Evolutionary conservation across 2,797 vertebrate species (phyloP), one percentile per base, ranked within the genome.

Genomic region (Microctenopoma lineatum): DNA sequence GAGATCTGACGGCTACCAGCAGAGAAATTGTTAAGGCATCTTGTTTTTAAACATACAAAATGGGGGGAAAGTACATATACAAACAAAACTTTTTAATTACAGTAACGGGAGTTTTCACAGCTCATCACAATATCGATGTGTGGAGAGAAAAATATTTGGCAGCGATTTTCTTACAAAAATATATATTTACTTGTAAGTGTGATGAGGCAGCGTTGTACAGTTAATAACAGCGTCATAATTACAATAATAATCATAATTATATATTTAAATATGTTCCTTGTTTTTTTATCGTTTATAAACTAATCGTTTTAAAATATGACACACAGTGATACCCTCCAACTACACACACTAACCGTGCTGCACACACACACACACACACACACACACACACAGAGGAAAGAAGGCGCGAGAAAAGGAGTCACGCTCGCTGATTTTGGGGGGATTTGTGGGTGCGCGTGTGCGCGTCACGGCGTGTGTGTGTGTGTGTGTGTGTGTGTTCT

Each of bases 161-260:
- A 47, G 51, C 71, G 27, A 56, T 71, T 64, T 76, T 57, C 62
- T 79, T 58, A 54, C 57, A 58, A 34, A 81, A 44, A 72, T 10
- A 42, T 78, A 56, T 58, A 52, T 71, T 67, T 27, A 65, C 26
- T 39, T 70, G 53, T 64, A 66, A 58, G 56, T 73, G 59, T 69
- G 69, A 77, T 70, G 75, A 72, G 34, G 75, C 77, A 79, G 65
- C 41, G 75, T 69, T 64, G 62, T 63, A 60, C 73, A 79, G 15
- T 51, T 58, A 26, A 44, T 42, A 42, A 5, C 10, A 42, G 38
- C 13, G 38, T 39, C 6, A 13, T 39, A 44, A 15, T 38, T 2
- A 47, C 42, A 39, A 62, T 60, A 41, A 72, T 42, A 64, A 29
- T 9, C 11, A 52, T 29, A 47, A n/a, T 42, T n/a, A 29, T 29